Evolutionary conservation across 2,797 vertebrate species (phyloP), one percentile per base, ranked within the genome.

Genomic region (Chiloscyllium punctatum): DNA sequence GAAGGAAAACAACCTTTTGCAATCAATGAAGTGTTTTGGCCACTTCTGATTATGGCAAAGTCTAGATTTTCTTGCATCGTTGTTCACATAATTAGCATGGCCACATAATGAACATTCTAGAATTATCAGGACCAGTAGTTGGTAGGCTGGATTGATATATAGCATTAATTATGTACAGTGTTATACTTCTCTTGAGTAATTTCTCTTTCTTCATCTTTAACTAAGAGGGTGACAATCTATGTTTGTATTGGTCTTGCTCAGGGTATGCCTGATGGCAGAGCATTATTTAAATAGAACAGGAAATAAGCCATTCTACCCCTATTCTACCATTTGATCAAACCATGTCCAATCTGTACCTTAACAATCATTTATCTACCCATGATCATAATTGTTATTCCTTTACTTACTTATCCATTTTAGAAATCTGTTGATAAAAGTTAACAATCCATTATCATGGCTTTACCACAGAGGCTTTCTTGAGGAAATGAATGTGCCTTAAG

Each of bases 1-100:
- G 96, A 97, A 97, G 96, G 97, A 96, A 97, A 97, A 97, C 97
- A 97, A 97, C 97, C 97, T 97, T 97, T 96, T 97, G 97, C 96
- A 96, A 96, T 86, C 95, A 96, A 96, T 96, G 96, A 96, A 97
- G 96, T 96, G 96, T 97, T 96, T 96, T 97, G 96, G 97, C 96
- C 96, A 96, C 72, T 96, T 95, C 96, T 96, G 96, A 96, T 94
- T 96, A 96, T 97, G 97, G 96, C 71, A 53, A 95, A 51, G 48
- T 74, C 42, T 77, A 33, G 51, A 77, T 95, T 95, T 96, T 97
- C 95, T 84, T 96, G 95, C 96, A 96, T 96, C 97, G 96, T 96
- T 96, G 96, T 51, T 97, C 96, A 97, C 96, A 97, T 97, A 97
- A 97, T 97, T 97, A 97, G 96, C 96, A 95, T 96, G 96, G 96